These are phyloP conservation scores for Irena cyanogastra DNA, from an alignment of 2,113 vertebrate species.

Conservation along the genomic window DNA sequence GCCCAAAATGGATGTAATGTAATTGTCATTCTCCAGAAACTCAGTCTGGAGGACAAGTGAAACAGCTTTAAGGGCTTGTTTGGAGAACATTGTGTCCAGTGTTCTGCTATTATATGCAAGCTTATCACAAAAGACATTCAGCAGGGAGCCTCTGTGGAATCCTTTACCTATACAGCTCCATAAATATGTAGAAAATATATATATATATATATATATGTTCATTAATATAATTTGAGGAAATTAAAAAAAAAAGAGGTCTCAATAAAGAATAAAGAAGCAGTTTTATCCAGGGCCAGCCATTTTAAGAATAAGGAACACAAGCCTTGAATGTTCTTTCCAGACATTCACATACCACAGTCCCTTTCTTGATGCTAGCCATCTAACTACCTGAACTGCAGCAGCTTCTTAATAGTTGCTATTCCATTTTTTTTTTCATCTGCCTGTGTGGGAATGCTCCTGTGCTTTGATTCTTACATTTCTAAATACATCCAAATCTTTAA, in stretches of 20 bases:
- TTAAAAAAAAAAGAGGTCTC: neutral
- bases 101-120: neutral
- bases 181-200: neutral
- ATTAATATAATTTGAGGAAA: neutral
- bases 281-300: neutral
- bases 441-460: neutral
- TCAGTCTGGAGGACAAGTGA: neutral
- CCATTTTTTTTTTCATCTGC: neutral
- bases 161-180: neutral
- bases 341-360: neutral
- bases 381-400: neutral
- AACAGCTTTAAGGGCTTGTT: neutral
- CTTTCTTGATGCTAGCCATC: neutral
- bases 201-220: neutral
- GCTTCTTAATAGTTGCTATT: neutral
- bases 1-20: neutral
- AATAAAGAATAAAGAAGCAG: neutral
- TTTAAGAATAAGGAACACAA: neutral
- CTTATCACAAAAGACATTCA: neutral
- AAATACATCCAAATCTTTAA: neutral
- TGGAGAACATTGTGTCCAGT: neutral
- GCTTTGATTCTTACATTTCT: neutral
- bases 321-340: neutral
- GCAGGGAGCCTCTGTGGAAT: neutral
- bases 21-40: neutral